Conservation (phyloP, 2,888 invertebrate species). For the Hetaerina titia region DNA sequence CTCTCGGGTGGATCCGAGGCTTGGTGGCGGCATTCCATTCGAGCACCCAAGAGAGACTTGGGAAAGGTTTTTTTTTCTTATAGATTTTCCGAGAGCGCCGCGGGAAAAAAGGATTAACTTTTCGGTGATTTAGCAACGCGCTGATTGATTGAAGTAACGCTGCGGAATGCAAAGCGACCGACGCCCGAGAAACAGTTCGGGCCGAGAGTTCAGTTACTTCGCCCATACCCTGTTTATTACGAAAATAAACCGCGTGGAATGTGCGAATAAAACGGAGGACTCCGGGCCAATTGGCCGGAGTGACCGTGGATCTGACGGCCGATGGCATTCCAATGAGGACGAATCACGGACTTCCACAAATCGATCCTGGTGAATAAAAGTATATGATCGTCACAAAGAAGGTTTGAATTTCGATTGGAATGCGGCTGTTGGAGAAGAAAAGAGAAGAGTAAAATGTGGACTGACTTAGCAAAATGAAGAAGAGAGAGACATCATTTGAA, state of each 20-base stretch:
- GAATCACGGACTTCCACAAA: background rate
- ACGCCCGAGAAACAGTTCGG: background rate
- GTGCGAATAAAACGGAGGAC: background rate
- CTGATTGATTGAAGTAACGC: constrained; percentile 13
- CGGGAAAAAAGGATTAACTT: background rate
- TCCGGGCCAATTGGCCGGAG: background rate
- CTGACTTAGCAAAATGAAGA: too few species aligned
- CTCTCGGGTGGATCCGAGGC: background rate
- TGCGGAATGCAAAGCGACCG: background rate
- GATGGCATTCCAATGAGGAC: background rate
- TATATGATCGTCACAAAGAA: background rate
- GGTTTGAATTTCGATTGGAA: background rate
- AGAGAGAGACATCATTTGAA: too few species aligned
- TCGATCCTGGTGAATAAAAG: background rate
- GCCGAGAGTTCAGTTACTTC: background rate
- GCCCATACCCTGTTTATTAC: background rate
- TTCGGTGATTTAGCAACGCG: background rate
- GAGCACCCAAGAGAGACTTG: background rate
- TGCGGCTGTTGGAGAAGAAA: background rate
- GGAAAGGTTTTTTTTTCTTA: background rate
- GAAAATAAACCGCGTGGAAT: constrained; percentile 22
- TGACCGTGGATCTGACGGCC: background rate
- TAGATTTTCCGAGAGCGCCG: background rate
- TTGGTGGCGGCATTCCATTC: background rate
- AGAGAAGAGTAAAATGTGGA: background rate